Conservation (phyloP, 2,113 vertebrate species). For the Sylvietta virens region DNA sequence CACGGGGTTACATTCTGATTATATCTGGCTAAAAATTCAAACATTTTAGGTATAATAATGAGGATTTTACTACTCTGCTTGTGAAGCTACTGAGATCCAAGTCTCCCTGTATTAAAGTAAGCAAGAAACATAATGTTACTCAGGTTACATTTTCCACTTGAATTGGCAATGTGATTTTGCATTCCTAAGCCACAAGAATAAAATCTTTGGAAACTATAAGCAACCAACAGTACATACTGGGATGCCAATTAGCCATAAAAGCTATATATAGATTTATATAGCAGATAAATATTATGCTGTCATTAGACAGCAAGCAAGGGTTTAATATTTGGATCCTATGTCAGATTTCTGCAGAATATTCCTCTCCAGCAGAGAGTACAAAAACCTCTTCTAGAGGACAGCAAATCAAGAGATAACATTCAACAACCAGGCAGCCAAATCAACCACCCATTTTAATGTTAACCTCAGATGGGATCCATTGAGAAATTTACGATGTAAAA, state of each 20-base stretch:
- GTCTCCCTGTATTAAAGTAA: not conserved
- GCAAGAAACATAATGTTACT: not conserved
- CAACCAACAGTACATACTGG: not conserved
- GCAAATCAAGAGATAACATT: not conserved
- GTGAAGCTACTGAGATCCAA: not conserved
- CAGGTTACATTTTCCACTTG: slow-evolving; percentile 46
- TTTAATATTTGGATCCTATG: slow-evolving; percentile 14
- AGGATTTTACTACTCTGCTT: not conserved
- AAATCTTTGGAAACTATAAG: slow-evolving; percentile 30
- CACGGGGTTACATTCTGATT: not conserved
- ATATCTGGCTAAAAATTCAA: not conserved
- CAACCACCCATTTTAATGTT: not conserved
- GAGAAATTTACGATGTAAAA: not conserved
- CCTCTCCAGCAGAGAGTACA: not conserved
- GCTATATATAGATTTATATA: slow-evolving; percentile 36
- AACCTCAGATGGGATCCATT: not conserved
- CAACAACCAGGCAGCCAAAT: not conserved
- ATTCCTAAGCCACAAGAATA: slow-evolving; percentile 17
- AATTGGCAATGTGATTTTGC: not conserved
- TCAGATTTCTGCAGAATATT: slow-evolving; percentile 31
- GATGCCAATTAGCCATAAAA: slow-evolving; percentile 31
- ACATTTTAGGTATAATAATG: not conserved
- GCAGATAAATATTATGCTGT: slow-evolving; percentile 15
- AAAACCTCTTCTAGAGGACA: not conserved
- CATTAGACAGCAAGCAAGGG: not conserved